phyloP scores from a whole-genome alignment of 2,113 vertebrate species.

The Gadus macrocephalus region DNA sequence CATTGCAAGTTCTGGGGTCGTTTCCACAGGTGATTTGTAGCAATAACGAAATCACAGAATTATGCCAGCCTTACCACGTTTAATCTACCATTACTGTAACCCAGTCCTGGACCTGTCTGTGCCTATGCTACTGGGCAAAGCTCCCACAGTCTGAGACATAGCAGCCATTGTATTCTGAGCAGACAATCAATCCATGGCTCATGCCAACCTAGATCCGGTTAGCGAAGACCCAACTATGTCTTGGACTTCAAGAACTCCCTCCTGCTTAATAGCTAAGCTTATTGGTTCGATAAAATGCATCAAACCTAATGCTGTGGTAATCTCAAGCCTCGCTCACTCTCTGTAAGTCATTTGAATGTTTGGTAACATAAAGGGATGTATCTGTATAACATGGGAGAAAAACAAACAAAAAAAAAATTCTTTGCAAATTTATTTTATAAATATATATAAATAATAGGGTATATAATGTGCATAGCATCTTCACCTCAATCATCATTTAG shows the following conservation, averaged over 20 bases:
- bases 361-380: slow-evolving; percentile 27
- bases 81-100: neutral
- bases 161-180: neutral
- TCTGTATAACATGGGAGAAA: slow-evolving; percentile 17
- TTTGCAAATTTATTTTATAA: slow-evolving; percentile 29
- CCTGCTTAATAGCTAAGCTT: neutral
- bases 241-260: neutral
- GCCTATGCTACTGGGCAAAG: neutral
- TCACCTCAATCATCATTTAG: slow-evolving; percentile 18
- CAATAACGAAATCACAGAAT: no score
- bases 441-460: neutral
- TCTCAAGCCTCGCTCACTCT: neutral
- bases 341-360: slow-evolving; percentile 20
- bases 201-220: no score
- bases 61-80: no score
- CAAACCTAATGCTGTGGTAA: neutral
- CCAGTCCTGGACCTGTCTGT: neutral
- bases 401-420: slow-evolving; percentile 21
- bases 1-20: no score
- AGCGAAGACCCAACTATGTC: no score
- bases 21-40: no score
- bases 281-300: neutral
- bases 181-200: slow-evolving; percentile 11
- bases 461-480: slow-evolving; percentile 26
- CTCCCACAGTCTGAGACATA: no score